phyloP scores from a whole-genome alignment of 2,113 vertebrate species.

The Oryzias celebensis region DNA sequence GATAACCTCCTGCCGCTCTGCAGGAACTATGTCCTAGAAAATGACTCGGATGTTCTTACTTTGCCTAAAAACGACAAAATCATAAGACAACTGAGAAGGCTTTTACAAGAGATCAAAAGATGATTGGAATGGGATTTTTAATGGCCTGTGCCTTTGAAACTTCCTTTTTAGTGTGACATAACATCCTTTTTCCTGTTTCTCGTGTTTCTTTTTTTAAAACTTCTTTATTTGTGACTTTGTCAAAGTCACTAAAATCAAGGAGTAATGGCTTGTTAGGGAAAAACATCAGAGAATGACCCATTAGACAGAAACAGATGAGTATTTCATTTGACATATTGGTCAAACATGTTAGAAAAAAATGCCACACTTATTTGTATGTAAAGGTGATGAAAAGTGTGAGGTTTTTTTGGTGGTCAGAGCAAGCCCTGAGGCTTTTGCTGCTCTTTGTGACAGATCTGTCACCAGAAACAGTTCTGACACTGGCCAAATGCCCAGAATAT shows the following conservation, averaged over 20 bases:
- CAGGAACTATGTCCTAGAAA: too few relatives aligned
- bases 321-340: too few relatives aligned
- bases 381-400: slow-evolving; percentile 17
- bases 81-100: too few relatives aligned
- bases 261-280: slow-evolving; percentile 39
- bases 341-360: background rate
- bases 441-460: slow-evolving; percentile 38
- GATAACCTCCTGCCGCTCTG: too few relatives aligned
- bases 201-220: slow-evolving; percentile 24
- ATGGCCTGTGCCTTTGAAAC: too few relatives aligned
- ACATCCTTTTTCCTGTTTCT: slow-evolving; percentile 22
- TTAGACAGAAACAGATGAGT: too few relatives aligned
- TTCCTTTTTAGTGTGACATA: background rate
- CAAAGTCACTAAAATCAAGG: slow-evolving; percentile 25
- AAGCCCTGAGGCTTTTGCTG: slow-evolving; percentile 29
- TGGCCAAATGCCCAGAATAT: slow-evolving; percentile 34
- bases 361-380: background rate
- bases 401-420: slow-evolving; percentile 23
- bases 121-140: too few relatives aligned
- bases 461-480: slow-evolving; percentile 18
- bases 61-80: too few relatives aligned
- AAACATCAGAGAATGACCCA: background rate
- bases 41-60: too few relatives aligned
- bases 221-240: slow-evolving; percentile 42
- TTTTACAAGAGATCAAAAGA: too few relatives aligned